Base-by-base conservation (phyloP, 2,113 vertebrate species). In the Hemichromis elongatus region DNA sequence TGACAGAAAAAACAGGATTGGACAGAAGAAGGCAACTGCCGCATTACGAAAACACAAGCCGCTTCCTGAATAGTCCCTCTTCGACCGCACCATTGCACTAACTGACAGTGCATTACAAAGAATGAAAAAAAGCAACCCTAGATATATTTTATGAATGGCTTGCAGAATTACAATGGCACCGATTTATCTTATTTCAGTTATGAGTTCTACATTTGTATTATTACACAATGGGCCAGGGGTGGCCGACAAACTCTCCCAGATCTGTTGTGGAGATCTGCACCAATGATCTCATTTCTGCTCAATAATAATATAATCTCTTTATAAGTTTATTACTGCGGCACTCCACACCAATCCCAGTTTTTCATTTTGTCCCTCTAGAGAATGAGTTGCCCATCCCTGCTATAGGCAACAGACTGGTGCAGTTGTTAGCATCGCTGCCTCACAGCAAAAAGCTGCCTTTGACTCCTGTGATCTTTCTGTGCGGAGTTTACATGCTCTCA, bases 1-100 rank as follows among this genome's bases (percentile, higher is more conserved):
- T 1, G 9, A 30, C 30, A 57, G 59, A 30, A 59, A 61, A 80
- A 55, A 37, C 68, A 79, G 45, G 84, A 91, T 87, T 87, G 56
- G 63, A 81, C 53, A 33, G 12, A 84, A 87, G 79, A 88, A 82
- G 28, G 77, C 68, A 45, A 78, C 63, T 56, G 81, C 81, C 4
- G 11, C 24, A 54, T 61, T 61, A 77, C 0, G 0, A 53, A 63
- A 35, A 55, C 21, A 26, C 21, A 13, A 30, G 57, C 9, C 1
- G 9, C 28, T 33, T 33, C 56, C 28, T 59, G 3, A 33, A 33
- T 59, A 18, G 52, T 54, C n/a, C 52, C 1, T 54, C n/a, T 54
- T 54, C 3, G 11, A 55, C 21, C 6, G 9, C 53, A 24, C 11
- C n/a, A 24, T 54, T 13, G 6, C 21, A 55, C 53, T 4, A 55